Conservation (phyloP, 2,888 invertebrate genomes). For the Dasypolia templi region DNA sequence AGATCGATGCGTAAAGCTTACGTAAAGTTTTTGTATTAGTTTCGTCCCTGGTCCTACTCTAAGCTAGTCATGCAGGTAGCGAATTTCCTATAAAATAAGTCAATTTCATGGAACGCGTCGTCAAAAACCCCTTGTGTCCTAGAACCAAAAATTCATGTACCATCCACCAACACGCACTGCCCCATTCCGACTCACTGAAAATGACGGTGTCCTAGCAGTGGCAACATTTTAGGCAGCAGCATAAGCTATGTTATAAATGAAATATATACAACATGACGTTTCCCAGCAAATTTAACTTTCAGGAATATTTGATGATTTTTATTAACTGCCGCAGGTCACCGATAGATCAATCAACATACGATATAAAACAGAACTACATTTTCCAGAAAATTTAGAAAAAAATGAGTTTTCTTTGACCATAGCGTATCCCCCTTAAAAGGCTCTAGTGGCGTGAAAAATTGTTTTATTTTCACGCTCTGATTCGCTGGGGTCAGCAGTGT, state of each 20-base stretch:
- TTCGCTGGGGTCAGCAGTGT: slow-evolving; percentile 43
- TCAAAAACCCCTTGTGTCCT: not conserved
- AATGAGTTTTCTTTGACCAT: not conserved
- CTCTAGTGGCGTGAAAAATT: slow-evolving; percentile 13
- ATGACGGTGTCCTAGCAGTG: not conserved
- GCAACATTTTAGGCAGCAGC: not conserved
- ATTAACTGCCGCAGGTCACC: not conserved
- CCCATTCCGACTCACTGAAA: too few species aligned
- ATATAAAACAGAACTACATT: not conserved
- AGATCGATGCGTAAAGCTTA: not conserved
- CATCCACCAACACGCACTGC: too few species aligned
- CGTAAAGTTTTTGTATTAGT: not conserved
- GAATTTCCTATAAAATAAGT: not conserved
- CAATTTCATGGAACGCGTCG: not conserved
- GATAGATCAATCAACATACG: not conserved
- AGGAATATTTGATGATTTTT: not conserved
- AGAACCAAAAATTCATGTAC: not conserved
- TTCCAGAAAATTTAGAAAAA: not conserved
- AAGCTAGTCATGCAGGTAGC: not conserved
- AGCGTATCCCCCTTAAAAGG: not conserved
- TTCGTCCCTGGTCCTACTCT: too few species aligned
- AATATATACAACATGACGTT: not conserved
- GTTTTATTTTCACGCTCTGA: slow-evolving; percentile 50
- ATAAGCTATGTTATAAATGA: not conserved
- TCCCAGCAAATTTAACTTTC: too few species aligned